Base-by-base conservation (phyloP, 2,888 invertebrate genomes). In the Synanthedon andrenaeformis region DNA sequence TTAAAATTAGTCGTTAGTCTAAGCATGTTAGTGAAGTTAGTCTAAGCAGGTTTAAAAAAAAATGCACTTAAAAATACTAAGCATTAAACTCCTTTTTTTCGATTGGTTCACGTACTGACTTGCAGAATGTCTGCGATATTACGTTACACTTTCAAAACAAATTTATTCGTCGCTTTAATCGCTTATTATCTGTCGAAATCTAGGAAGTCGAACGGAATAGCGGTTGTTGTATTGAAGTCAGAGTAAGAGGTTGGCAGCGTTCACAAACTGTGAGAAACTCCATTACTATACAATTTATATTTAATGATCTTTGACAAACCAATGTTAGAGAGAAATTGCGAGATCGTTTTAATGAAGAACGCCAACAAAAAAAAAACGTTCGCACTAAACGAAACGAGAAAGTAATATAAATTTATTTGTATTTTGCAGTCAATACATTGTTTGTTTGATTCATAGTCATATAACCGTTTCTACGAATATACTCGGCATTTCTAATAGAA, bases 231-330 rank as follows among this genome's bases (percentile, higher is more conserved):
- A 54, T 54, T 56, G 53, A 53, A 55, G 50, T 51, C 50, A 52
- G 54, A 52, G 54, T 54, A 12, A 49, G 50, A 14, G 12, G 49
- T 49, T 51, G 50, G 52, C 42, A 48, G 50, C 28, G 49, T 51
- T 50, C 55, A n/a, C 51, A 51, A 58, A 53, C 57, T 55, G 59
- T 60, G 56, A 59, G 58, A 64, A 63, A 62, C 53, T 62, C 59
- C 52, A 63, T 65, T 65, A 64, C 45, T 55, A 52, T 55, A 64
- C 66, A 69, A 66, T 69, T 53, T 54, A 61, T 64, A 66, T 57
- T 62, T 64, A 67, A 67, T 61, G 67, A 62, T 53, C 54, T 63
- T 61, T 64, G 59, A 63, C 64, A 70, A 69, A 69, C 66, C 62
- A 64, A 65, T 62, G 63, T 57, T 57, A 52, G 58, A 54, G 60